A percentile compares a stretch with the other conserved stretches of the same genome.
Evolutionary conservation across 2,113 vertebrate genomes (phyloP).

Genomic region (Equus przewalskii): DNA sequence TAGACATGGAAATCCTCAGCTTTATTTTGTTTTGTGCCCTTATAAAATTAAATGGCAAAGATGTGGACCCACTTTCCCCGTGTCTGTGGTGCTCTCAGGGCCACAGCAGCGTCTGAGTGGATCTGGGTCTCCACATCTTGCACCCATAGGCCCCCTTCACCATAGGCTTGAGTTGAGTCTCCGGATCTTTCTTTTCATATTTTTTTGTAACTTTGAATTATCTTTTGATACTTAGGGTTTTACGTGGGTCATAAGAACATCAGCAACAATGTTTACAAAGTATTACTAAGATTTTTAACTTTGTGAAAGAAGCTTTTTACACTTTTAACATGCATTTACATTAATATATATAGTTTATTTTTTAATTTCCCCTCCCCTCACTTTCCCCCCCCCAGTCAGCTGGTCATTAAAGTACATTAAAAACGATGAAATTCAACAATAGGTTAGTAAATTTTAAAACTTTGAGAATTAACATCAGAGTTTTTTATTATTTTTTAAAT

Average conservation of each 20-base stretch:
- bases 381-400: not conserved
- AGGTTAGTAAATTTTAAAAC: not conserved
- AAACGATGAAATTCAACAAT: not conserved
- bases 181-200: not conserved
- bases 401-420: not conserved
- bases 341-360: not conserved
- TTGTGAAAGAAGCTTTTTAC: not conserved
- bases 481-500: not conserved
- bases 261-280: too few relatives aligned
- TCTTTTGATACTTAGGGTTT: not conserved
- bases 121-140: not conserved
- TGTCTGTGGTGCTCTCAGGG: fast-evolving
- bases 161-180: not conserved
- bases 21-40: not conserved
- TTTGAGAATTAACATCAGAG: not conserved
- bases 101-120: fast-evolving
- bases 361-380: not conserved
- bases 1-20: not conserved
- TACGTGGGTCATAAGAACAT: not conserved
- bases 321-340: not conserved
- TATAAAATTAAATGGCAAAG: not conserved
- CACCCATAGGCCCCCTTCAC: not conserved
- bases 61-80: fast-evolving
- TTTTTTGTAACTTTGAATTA: slow-evolving; percentile 4
- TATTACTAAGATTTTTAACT: not conserved